Conservation (phyloP, 2,888 invertebrate species). For the Agrotis segetum region DNA sequence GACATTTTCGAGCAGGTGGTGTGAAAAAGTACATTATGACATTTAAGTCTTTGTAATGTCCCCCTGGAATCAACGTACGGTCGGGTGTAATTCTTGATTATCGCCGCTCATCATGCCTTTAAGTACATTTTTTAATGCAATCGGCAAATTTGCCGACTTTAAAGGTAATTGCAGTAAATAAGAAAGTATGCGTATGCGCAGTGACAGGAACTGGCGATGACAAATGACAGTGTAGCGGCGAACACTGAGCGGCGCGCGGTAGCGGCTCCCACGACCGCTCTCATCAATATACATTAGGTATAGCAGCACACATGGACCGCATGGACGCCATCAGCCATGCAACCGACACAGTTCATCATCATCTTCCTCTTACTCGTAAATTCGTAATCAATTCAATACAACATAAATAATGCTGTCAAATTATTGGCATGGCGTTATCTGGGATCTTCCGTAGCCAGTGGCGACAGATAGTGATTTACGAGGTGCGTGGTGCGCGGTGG, state of each 20-base stretch:
- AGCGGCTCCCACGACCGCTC: slow-evolving; percentile 81
- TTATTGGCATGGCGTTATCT: slow-evolving; percentile 67
- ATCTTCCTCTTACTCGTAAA: slow-evolving; percentile 57
- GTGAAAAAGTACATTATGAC: slow-evolving; percentile 33
- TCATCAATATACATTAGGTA: slow-evolving; percentile 84
- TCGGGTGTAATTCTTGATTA: slow-evolving; percentile 70
- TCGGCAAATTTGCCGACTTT: slow-evolving; percentile 83
- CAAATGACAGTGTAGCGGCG: slow-evolving; percentile 82
- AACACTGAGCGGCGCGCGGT: slow-evolving; percentile 61
- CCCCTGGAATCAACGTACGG: slow-evolving; percentile 38
- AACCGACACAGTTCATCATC: slow-evolving; percentile 61
- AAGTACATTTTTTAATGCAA: slow-evolving; percentile 73
- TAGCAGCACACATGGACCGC: slow-evolving; percentile 64
- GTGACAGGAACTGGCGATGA: slow-evolving; percentile 87
- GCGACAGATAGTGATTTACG: slow-evolving; percentile 67
- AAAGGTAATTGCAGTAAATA: slow-evolving; percentile 87
- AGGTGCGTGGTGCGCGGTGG: slow-evolving; percentile 41
- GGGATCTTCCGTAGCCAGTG: slow-evolving; percentile 59
- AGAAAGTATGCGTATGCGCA: slow-evolving; percentile 83
- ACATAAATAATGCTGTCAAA: slow-evolving; percentile 66
- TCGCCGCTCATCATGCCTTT: slow-evolving; percentile 78
- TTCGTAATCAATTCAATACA: slow-evolving; percentile 67
- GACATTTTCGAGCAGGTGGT: too few relatives aligned
- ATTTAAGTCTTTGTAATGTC: slow-evolving; percentile 50
- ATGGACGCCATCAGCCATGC: slow-evolving; percentile 56